phyloP scores from a whole-genome alignment of 2,113 vertebrate species.

The Chionodraco myersi region DNA sequence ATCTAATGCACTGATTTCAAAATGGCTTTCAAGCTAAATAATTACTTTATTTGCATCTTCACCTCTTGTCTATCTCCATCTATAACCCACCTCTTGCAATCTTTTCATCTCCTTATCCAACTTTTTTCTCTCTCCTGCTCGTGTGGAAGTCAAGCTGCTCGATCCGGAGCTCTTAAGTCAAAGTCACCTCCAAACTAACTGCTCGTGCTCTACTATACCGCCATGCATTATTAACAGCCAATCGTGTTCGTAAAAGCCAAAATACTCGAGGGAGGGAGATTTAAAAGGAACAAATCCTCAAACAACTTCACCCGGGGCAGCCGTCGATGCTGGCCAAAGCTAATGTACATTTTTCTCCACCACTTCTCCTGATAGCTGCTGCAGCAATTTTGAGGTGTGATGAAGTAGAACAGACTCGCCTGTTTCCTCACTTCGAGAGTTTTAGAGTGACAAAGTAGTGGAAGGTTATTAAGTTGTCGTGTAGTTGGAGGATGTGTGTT shows the following conservation, averaged over 20 bases:
- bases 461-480: background rate
- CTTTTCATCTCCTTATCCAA: conserved; percentile 11
- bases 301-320: conserved; percentile 48
- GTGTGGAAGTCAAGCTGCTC: conserved; percentile 35
- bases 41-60: background rate
- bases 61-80: conserved; percentile 13
- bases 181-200: conserved; percentile 70
- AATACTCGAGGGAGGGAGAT: conserved; percentile 55
- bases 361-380: conserved; percentile 15
- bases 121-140: conserved; percentile 4
- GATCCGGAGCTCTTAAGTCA: conserved; percentile 60
- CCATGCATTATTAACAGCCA: conserved; percentile 63
- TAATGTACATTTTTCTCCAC: conserved; percentile 12
- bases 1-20: conserved; percentile 46
- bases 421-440: conserved; percentile 5
- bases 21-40: no score
- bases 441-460: background rate
- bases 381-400: conserved; percentile 20
- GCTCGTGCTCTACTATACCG: conserved; percentile 25
- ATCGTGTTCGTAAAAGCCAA: conserved; percentile 54
- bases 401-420: conserved; percentile 12
- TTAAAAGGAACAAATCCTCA: conserved; percentile 59
- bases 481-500: background rate
- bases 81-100: conserved; percentile 14
- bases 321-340: background rate